phyloP scores from a whole-genome alignment of 30 jellyfish, hydroid and myxozoan species.

The Aurelia aurita complex sp. Pacific region DNA sequence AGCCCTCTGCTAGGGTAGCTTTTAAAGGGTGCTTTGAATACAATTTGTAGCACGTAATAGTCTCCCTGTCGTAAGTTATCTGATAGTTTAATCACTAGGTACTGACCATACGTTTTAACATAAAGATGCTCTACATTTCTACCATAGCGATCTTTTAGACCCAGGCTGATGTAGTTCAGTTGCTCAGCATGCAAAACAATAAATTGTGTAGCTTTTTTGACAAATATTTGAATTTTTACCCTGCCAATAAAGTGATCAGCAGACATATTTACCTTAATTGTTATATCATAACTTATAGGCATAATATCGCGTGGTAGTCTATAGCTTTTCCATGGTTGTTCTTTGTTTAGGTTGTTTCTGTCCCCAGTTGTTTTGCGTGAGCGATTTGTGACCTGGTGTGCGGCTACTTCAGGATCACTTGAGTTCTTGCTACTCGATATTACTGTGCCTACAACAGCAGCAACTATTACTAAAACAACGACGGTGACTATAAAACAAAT shows the following conservation, averaged over 20 bases:
- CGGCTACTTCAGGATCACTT: background rate
- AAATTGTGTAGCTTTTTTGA: conserved; percentile 30
- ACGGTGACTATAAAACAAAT: conserved; percentile 18
- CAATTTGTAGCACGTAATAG: conserved; percentile 28
- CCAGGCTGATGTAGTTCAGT: conserved; percentile 4
- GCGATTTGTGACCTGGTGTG: conserved; percentile 30
- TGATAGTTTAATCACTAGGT: conserved; percentile 44
- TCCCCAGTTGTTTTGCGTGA: conserved; percentile 44
- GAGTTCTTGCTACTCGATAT: conserved; percentile 5
- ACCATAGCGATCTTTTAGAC: background rate
- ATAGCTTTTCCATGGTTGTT: conserved; percentile 51
- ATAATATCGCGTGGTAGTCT: conserved; percentile 72
- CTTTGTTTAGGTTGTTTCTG: background rate
- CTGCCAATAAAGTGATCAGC: conserved; percentile 55
- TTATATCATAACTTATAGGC: conserved; percentile 75
- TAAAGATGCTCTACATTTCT: conserved; percentile 6
- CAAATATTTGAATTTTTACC: conserved; percentile 48
- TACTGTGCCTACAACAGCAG: conserved; percentile 67
- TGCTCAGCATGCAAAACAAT: conserved; percentile 67
- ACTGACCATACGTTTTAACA: conserved; percentile 24
- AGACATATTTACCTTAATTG: conserved; percentile 57
- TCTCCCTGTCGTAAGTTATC: conserved; percentile 35
- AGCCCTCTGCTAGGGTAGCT: conserved; percentile 64
- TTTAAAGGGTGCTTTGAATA: conserved; percentile 47
- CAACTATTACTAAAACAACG: conserved; percentile 25